Evolutionary conservation across 2,113 vertebrate genomes (phyloP).

Genomic region (Dasyurus viverrinus): DNA sequence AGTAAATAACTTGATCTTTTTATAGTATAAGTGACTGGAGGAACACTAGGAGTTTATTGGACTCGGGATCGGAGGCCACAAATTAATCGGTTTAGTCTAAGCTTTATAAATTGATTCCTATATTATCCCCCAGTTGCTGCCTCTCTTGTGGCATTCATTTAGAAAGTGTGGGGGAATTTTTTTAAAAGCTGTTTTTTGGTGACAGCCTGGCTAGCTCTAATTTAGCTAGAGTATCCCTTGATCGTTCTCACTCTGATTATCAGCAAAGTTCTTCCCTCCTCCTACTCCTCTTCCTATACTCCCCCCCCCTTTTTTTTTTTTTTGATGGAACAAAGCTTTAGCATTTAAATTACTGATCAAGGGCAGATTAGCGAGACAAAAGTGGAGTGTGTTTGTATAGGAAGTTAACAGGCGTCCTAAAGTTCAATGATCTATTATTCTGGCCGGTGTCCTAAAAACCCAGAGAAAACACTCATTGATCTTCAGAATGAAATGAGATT

Average conservation of each 20-base stretch:
- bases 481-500: constrained; percentile 80
- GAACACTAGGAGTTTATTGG: constrained; percentile 85
- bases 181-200: constrained; percentile 74
- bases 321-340: constrained; percentile 84
- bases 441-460: constrained; percentile 80
- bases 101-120: constrained; percentile 89
- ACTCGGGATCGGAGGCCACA: constrained; percentile 84
- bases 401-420: constrained; percentile 88
- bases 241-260: constrained; percentile 77
- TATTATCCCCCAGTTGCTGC: constrained; percentile 80
- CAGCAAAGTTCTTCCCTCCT: constrained; percentile 66
- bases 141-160: constrained; percentile 80
- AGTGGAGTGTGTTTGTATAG: constrained; percentile 89
- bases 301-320: constrained; percentile 56
- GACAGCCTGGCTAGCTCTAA: constrained; percentile 64
- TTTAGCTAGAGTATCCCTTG: constrained; percentile 69
- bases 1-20: constrained; percentile 91
- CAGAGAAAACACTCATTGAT: constrained; percentile 82
- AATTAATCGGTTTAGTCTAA: constrained; percentile 88
- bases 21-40: constrained; percentile 87
- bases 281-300: neutral
- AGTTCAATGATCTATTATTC: constrained; percentile 88
- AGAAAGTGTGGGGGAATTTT: constrained; percentile 75
- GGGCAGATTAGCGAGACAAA: constrained; percentile 92
- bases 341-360: constrained; percentile 92